A percentile compares a stretch with the other conserved stretches of the same genome.
These are phyloP conservation scores for Hydrocynus forskahlii DNA, from an alignment of 2,797 vertebrate species.

Conservation along the genomic window DNA sequence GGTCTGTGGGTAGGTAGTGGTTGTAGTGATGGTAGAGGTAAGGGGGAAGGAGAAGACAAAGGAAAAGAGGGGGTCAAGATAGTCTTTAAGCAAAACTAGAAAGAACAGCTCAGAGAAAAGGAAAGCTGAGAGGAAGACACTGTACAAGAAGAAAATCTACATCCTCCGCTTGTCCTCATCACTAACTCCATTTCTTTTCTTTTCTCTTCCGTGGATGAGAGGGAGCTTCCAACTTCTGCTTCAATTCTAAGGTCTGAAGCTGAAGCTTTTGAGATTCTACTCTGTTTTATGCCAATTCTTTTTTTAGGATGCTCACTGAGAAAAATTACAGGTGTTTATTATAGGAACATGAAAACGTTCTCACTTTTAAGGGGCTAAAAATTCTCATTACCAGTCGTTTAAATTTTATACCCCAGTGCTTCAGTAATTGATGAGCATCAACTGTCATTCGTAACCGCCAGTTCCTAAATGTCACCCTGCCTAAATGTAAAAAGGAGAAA, in stretches of 20 bases:
- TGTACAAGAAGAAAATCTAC: neutral
- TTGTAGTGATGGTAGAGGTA: neutral
- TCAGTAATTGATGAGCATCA: too few species aligned
- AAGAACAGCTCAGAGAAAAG: neutral
- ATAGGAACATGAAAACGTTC: too few species aligned
- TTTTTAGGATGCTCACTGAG: too few species aligned
- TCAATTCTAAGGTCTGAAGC: neutral
- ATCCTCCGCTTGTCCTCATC: neutral
- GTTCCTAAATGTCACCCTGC: too few species aligned
- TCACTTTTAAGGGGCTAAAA: too few species aligned
- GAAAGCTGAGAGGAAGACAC: neutral
- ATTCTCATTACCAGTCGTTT: too few species aligned
- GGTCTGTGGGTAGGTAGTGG: constrained; percentile 2
- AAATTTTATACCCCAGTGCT: too few species aligned
- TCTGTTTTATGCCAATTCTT: neutral
- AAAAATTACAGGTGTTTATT: too few species aligned
- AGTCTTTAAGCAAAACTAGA: neutral
- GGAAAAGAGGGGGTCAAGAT: neutral
- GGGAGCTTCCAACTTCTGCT: neutral
- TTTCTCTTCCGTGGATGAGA: neutral
- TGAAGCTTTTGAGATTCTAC: neutral
- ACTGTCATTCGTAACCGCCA: too few species aligned
- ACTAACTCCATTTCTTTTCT: neutral
- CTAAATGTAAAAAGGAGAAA: too few species aligned
- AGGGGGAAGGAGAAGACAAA: neutral